A percentile compares a stretch with the other conserved stretches of the same genome.
Conservation (phyloP, 2,113 vertebrate species). For the Dasyurus viverrinus region DNA sequence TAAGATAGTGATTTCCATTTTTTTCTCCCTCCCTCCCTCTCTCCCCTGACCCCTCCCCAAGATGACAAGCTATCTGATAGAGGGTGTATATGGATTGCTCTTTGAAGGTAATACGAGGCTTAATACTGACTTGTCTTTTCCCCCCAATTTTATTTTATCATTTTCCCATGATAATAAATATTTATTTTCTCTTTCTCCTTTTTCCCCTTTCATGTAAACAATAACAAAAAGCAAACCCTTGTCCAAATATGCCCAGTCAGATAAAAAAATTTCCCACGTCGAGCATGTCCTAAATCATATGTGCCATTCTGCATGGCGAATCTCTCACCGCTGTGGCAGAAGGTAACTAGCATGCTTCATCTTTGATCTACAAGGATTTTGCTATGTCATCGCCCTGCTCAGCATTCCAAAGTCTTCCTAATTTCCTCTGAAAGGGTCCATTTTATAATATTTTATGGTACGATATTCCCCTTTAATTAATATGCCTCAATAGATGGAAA, state of each 20-base stretch:
- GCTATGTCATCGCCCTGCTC: neutral
- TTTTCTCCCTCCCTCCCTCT: too few relatives aligned
- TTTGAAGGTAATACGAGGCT: neutral
- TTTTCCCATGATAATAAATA: neutral
- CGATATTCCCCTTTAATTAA: neutral
- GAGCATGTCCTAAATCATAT: neutral
- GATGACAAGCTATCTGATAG: too few relatives aligned
- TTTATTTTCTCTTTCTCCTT: neutral
- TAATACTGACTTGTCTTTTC: neutral
- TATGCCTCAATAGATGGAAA: neutral
- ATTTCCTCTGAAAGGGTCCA: neutral
- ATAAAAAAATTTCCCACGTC: neutral
- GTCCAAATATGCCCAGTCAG: neutral
- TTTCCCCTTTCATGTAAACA: neutral
- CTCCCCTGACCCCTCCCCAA: too few relatives aligned
- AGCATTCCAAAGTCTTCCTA: neutral
- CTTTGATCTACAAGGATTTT: neutral
- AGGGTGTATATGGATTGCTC: neutral
- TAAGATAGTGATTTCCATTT: too few relatives aligned
- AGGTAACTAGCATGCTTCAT: neutral
- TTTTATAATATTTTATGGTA: neutral
- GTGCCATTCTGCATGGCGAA: neutral
- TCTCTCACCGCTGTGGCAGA: neutral
- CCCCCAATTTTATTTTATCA: neutral
- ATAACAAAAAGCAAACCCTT: neutral